Conservation (phyloP, 1,140 invertebrate genomes). For the Bombus balteatus region DNA sequence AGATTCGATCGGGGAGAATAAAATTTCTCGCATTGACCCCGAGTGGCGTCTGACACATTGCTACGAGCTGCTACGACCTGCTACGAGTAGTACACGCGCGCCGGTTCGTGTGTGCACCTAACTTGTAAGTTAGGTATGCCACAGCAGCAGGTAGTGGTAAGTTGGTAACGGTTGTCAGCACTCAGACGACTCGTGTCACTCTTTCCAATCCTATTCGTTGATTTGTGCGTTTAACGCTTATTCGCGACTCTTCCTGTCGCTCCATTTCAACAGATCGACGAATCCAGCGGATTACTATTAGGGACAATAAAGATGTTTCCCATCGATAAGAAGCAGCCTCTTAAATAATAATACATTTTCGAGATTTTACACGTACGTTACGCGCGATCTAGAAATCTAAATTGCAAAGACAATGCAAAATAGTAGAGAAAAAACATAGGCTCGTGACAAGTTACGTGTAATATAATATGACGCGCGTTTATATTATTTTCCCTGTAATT, state of each 20-base stretch:
- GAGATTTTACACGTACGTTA: not conserved
- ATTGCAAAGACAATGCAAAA: not conserved
- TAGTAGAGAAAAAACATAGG: not conserved
- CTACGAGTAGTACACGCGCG: constrained; percentile 9
- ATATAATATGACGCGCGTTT: not conserved
- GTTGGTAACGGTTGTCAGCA: constrained; percentile 66
- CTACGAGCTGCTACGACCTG: not conserved
- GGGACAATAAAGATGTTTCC: not conserved
- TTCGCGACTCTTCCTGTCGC: constrained; percentile 10
- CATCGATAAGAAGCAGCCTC: not conserved
- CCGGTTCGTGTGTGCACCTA: constrained; percentile 16
- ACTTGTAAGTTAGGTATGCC: constrained; percentile 56
- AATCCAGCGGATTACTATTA: not conserved
- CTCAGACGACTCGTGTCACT: constrained; percentile 58
- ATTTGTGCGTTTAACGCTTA: constrained; percentile 57
- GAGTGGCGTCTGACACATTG: constrained; percentile 24
- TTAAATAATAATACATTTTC: not conserved
- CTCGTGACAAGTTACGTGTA: not conserved
- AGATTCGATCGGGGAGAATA: constrained; percentile 1
- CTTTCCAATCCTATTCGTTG: constrained; percentile 58
- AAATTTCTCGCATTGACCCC: constrained; percentile 55
- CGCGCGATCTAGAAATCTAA: too few relatives aligned
- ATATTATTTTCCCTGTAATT: not conserved
- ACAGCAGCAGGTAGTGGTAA: constrained; percentile 35
- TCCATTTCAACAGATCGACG: not conserved